Conservation (phyloP, 2,797 vertebrate species). For the Cossypha dichroa region DNA sequence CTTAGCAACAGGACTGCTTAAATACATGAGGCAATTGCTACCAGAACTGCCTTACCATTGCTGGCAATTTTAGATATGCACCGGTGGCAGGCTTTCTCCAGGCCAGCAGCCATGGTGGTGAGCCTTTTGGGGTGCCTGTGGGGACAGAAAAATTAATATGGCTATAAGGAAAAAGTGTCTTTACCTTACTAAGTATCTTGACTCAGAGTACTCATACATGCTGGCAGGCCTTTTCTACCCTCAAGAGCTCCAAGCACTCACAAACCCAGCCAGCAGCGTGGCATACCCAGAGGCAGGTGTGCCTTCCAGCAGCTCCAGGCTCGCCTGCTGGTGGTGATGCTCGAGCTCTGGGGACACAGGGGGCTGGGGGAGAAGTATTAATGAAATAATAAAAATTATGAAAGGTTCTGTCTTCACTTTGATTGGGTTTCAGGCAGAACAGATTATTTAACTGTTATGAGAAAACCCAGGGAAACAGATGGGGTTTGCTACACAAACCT, state of each 20-base stretch:
- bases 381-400: too few species aligned
- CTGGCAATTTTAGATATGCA: slow-evolving; percentile 75
- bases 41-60: slow-evolving; percentile 65
- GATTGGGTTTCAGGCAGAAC: neutral
- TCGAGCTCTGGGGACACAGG: neutral
- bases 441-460: fast-evolving
- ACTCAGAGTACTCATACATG: neutral
- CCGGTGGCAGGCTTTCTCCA: slow-evolving; percentile 73
- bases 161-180: neutral
- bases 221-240: neutral
- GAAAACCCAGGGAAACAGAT: neutral
- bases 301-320: neutral
- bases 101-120: slow-evolving; percentile 57
- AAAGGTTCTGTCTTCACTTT: neutral
- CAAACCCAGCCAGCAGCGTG: neutral
- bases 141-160: neutral
- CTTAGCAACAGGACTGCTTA: neutral
- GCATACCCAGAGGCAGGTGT: neutral
- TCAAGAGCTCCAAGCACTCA: neutral
- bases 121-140: neutral
- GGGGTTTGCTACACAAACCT: neutral
- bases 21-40: neutral
- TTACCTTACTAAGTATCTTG: neutral
- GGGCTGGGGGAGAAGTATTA: neutral
- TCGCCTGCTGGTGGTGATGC: neutral